Evolutionary conservation across 2,113 vertebrate genomes (phyloP), one percentile per base, ranked within the genome.

Genomic region (Fulmarus glacialis): DNA sequence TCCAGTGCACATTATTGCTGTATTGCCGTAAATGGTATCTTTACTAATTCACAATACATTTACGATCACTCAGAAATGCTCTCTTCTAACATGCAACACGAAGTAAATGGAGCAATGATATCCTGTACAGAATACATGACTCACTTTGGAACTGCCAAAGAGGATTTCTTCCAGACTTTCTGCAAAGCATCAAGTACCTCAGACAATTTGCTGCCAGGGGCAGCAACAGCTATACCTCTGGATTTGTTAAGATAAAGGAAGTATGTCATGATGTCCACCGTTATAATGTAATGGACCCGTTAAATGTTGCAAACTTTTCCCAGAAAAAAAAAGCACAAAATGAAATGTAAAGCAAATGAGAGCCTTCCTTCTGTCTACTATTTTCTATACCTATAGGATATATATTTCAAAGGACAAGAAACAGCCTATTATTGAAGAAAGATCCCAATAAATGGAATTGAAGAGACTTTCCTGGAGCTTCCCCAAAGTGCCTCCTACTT

Each of bases 91-190:
- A 0, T 63, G 43, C 8, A 74, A 53, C 16, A 32, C 2, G 2
- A 82, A 73, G 30, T 13, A 87, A 93, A 43, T 21, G 8, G 32
- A 93, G 29, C 30, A 91, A 78, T 26, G 27, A 8, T 64, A n/a
- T 38, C 59, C 92, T 68, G n/a, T 62, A 22, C 22, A 62, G 74
- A 91, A 87, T 50, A 67, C 64, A 53, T 48, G 21, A 80, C 43
- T 93, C 73, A 74, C 27, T 87, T 90, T 82, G 53, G 66, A 92
- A 67, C 59, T 74, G 77, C 36, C 70, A 87, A 74, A 82, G 67
- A 66, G 15, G 74, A 93, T 92, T 95, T 87, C 36, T 89, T 93
- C 90, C 89, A 97, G 66, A 50, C 34, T 84, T 94, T 90, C 92
- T 94, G 74, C 34, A 79, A 89, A 94, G 11, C 38, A 74, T 89